Base-by-base conservation (phyloP, 2,797 vertebrate species). In the Macroramphosus scolopax region DNA sequence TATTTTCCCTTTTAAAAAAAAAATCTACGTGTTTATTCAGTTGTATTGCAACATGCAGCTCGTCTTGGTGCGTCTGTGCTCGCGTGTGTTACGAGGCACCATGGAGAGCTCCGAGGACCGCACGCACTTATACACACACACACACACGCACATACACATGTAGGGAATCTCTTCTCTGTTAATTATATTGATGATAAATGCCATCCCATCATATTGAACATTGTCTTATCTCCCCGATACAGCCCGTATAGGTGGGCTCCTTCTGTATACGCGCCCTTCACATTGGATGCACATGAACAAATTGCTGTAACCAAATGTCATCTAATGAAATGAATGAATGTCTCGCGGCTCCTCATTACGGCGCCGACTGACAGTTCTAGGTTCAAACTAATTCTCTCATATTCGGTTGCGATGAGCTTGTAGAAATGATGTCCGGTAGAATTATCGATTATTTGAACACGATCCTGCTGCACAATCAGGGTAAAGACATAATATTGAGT, bases 371-470 rank as follows among this genome's bases (percentile, higher is more conserved):
- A 88, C 86, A 84, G 77, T 72, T 83, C 66, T 80, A 35, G 66
- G 68, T 70, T 83, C 70, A 64, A 43, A 63, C 65, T 83, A 81
- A 88, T 81, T 87, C 71, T 66, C 48, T 67, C 38, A 30, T 69
- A 38, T 67, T 84, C 71, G 59, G 68, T 64, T 79, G 80, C 66
- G 70, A 78, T 82, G 71, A 86, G 79, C 73, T 82, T 75, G 76
- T 84, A 80, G 67, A 88, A 84, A 80, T 80, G 68, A 88, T 49
- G 72, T 61, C 58, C 45, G 13, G 25, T 46, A 58, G 29, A 51
- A 57, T 57, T 75, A 78, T 74, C 63, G 58, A 72, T 79, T 71
- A 58, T 73, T 54, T 56, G 28, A 43, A 57, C 51, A 35, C 42
- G 18, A 44, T n/a, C n/a, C n/a, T n/a, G n/a, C n/a, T n/a, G n/a